Evolutionary conservation across 2,797 vertebrate species (phyloP).

Genomic region (Rhincodon typus): DNA sequence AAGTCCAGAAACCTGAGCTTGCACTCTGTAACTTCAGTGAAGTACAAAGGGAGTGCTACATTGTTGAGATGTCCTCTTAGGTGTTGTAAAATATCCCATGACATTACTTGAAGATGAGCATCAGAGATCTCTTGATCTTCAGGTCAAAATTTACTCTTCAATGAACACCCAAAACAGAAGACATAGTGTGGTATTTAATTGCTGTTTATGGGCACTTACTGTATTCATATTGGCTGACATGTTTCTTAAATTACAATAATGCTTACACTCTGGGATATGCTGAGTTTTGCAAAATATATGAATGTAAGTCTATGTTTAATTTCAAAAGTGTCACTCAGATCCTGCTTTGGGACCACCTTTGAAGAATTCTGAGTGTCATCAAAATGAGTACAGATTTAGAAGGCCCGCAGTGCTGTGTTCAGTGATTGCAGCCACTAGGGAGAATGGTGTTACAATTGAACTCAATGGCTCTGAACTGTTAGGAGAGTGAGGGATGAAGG

Average conservation of each 20-base stretch:
- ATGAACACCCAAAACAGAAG: background rate
- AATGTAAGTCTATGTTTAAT: background rate
- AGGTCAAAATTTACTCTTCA: background rate
- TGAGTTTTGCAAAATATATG: background rate
- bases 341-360: background rate
- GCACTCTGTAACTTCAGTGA: too few species aligned
- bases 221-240: background rate
- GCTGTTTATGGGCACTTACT: background rate
- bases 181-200: background rate
- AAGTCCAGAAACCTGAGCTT: background rate
- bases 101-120: background rate
- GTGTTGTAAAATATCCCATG: background rate
- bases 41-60: background rate
- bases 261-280: background rate
- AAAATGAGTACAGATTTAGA: background rate
- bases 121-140: background rate
- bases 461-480: background rate
- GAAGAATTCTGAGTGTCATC: background rate
- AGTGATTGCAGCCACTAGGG: background rate
- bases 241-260: background rate
- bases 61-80: background rate
- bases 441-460: background rate
- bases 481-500: background rate
- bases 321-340: background rate
- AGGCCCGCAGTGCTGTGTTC: background rate